A percentile compares a stretch with the other conserved stretches of the same genome.
phyloP scores from a whole-genome alignment of 2,113 vertebrate species.

The Galbula dea region DNA sequence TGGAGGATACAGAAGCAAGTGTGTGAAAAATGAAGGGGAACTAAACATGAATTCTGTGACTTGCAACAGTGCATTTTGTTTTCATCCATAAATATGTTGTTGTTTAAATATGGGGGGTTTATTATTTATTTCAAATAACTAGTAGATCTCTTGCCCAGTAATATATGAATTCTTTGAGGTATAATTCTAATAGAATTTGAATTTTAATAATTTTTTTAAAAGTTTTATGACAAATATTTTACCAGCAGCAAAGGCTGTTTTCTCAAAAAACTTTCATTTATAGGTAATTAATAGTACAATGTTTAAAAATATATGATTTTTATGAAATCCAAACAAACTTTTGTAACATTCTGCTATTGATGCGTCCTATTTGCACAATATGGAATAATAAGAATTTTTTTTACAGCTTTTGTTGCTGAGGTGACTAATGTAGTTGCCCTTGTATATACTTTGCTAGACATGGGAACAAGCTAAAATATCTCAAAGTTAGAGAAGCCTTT shows the following conservation, averaged over 20 bases:
- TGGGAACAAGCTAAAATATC: neutral
- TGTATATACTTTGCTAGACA: neutral
- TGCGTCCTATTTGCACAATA: neutral
- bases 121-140: neutral
- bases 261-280: neutral
- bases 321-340: neutral
- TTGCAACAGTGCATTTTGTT: neutral
- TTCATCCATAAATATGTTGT: neutral
- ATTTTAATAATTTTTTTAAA: neutral
- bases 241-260: neutral
- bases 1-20: neutral
- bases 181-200: neutral
- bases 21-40: neutral
- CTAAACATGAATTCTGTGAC: neutral
- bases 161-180: neutral
- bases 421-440: neutral
- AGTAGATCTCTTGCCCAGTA: neutral
- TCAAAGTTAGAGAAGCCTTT: neutral
- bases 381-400: neutral
- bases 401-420: neutral
- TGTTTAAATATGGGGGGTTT: neutral
- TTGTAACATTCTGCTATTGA: accelerated
- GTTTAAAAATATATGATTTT: neutral
- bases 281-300: neutral
- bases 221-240: neutral